phyloP scores from a whole-genome alignment of 2,113 vertebrate species.

The Saguinus imperator region DNA sequence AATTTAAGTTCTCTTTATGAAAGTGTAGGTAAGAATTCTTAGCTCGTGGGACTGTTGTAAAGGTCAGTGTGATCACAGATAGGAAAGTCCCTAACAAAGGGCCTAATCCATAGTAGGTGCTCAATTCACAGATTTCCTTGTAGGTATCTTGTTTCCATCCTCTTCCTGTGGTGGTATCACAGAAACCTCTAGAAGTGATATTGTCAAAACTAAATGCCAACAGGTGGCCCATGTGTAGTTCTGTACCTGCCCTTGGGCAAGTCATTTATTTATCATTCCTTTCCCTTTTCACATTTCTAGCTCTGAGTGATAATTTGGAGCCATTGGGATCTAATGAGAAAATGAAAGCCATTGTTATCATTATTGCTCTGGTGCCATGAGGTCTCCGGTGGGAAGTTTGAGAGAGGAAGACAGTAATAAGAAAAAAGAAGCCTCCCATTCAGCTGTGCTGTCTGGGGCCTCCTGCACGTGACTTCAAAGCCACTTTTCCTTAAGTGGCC shows the following conservation, averaged over 20 bases:
- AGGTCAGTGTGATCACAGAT: background rate
- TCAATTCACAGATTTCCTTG: background rate
- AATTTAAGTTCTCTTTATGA: background rate
- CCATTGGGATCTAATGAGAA: conserved; percentile 45
- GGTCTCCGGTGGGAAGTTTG: conserved; percentile 18
- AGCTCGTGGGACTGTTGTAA: background rate
- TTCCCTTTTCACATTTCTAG: background rate
- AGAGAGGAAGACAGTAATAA: conserved; percentile 17
- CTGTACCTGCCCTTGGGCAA: background rate
- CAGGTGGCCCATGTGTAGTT: background rate
- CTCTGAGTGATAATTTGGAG: conserved; percentile 14
- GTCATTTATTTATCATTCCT: conserved; percentile 15
- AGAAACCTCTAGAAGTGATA: background rate
- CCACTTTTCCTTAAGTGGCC: conserved; percentile 21
- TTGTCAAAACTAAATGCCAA: background rate
- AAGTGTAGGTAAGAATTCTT: background rate
- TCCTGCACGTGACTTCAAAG: conserved; percentile 42
- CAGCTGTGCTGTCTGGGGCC: background rate
- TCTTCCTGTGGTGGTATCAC: background rate
- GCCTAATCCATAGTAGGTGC: too few species aligned
- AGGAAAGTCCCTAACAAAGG: background rate
- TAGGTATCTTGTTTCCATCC: background rate
- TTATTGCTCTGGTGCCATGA: conserved; percentile 35
- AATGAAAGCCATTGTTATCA: conserved; percentile 52
- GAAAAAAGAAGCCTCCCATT: background rate